Conservation (phyloP, 53 echinoderm and acorn worm genomes). For the Glandiceps talaboti region DNA sequence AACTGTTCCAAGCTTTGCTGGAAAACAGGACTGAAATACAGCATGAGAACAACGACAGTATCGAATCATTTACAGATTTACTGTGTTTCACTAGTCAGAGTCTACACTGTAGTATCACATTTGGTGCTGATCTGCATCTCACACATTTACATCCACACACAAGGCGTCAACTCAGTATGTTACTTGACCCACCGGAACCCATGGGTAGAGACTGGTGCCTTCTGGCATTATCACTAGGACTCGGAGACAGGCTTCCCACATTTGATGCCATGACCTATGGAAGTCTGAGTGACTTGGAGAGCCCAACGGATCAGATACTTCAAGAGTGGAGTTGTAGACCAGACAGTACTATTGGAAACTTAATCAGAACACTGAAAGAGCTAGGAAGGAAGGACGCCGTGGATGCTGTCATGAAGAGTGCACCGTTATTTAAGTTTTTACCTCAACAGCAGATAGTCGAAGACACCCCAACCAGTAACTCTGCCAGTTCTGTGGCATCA, state of each 20-base stretch:
- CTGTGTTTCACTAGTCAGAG: slow-evolving; percentile 74
- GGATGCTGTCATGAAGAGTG: slow-evolving; percentile 51
- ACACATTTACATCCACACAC: slow-evolving; percentile 68
- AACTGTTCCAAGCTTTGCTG: slow-evolving; percentile 56
- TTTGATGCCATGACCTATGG: slow-evolving; percentile 57
- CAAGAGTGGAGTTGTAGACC: slow-evolving; percentile 74
- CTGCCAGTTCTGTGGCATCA: slow-evolving; percentile 85
- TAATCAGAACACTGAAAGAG: slow-evolving; percentile 54
- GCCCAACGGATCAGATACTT: slow-evolving; percentile 74
- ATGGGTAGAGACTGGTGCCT: slow-evolving; percentile 99
- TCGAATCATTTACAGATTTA: slow-evolving; percentile 66
- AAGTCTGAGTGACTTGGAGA: slow-evolving; percentile 67
- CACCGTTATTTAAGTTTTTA: slow-evolving; percentile 83
- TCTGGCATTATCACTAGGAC: slow-evolving; percentile 67
- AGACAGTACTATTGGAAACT: slow-evolving; percentile 49
- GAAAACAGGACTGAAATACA: slow-evolving; percentile 31
- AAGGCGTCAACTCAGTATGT: slow-evolving; percentile 75
- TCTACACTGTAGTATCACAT: slow-evolving; percentile 54
- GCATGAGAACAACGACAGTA: slow-evolving; percentile 57
- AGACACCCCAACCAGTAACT: slow-evolving; percentile 66
- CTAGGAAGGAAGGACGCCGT: slow-evolving; percentile 78
- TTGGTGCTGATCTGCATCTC: slow-evolving; percentile 64
- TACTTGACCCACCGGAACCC: slow-evolving; percentile 94
- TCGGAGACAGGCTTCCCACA: slow-evolving; percentile 65
- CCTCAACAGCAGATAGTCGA: slow-evolving; percentile 69